These are phyloP conservation scores for Plagodis pulveraria DNA, from an alignment of 2,888 invertebrate species.

Conservation along the genomic window DNA sequence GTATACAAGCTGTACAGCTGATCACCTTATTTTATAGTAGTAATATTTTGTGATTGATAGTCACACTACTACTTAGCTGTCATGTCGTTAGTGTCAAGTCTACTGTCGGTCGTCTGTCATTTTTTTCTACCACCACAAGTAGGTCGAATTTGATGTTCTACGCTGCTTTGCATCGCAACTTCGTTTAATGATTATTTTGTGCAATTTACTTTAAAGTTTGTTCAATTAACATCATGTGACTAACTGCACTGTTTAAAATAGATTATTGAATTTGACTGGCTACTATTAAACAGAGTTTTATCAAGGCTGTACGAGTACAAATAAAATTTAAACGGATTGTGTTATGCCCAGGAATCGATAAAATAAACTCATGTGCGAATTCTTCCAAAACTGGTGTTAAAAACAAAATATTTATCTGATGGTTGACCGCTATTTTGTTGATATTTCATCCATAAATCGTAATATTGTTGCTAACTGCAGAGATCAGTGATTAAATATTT, in stretches of 20 bases:
- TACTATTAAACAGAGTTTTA: not conserved
- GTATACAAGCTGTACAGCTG: too few species aligned
- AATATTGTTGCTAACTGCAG: conserved; percentile 5
- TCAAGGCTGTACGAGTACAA: conserved; percentile 2
- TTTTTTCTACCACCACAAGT: conserved; percentile 6
- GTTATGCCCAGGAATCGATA: conserved; percentile 19
- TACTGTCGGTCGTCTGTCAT: not conserved
- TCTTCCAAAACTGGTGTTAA: conserved; percentile 14
- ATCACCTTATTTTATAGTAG: too few species aligned
- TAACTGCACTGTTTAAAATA: conserved; percentile 47
- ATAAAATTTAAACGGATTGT: conserved; percentile 10
- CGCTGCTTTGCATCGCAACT: conserved; percentile 8
- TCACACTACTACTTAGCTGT: too few species aligned
- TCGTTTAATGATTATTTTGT: conserved; percentile 34
- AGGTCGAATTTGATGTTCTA: conserved; percentile 8
- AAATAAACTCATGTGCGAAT: conserved; percentile 11
- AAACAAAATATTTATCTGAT: conserved; percentile 10
- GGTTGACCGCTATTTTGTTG: conserved; percentile 9
- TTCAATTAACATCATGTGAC: conserved; percentile 60
- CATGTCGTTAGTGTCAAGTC: not conserved
- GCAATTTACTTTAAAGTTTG: conserved; percentile 51
- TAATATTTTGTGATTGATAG: too few species aligned
- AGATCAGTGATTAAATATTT: not conserved
- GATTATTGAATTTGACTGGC: conserved; percentile 26
- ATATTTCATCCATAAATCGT: not conserved